Evolutionary conservation across 1,140 invertebrate genomes (phyloP).

Genomic region (Drosophila lacertosa): DNA sequence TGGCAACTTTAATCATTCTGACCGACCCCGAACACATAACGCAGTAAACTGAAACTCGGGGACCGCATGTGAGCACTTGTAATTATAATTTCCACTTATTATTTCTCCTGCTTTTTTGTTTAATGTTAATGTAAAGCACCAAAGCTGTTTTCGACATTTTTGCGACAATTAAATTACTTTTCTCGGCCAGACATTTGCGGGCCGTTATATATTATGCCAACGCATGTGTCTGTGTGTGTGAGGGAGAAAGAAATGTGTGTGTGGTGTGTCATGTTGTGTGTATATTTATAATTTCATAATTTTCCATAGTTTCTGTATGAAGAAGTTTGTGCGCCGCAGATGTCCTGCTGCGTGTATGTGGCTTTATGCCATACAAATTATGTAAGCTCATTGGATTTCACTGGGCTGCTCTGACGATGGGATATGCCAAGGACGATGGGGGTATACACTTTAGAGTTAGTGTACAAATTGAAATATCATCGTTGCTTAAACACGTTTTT

Average conservation of each 20-base stretch:
- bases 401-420: slow-evolving; percentile 2
- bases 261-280: slow-evolving; percentile 31
- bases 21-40: slow-evolving; percentile 31
- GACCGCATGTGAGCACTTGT: slow-evolving; percentile 70
- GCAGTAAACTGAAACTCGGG: slow-evolving; percentile 4
- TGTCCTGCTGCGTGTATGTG: slow-evolving; percentile 68
- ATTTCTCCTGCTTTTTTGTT: slow-evolving; percentile 62
- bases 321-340: slow-evolving; percentile 63
- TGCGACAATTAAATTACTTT: slow-evolving; percentile 81
- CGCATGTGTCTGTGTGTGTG: slow-evolving; percentile 7
- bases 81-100: slow-evolving; percentile 80
- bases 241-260: slow-evolving; percentile 6
- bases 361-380: slow-evolving; percentile 74
- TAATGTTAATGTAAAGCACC: slow-evolving; percentile 70
- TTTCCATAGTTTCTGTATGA: slow-evolving; percentile 61
- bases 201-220: slow-evolving; percentile 16
- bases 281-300: slow-evolving; percentile 80
- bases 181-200: slow-evolving; percentile 72
- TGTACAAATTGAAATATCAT: too few relatives aligned
- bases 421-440: not conserved
- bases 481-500: too few relatives aligned
- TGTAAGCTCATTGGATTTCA: slow-evolving; percentile 24
- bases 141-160: slow-evolving; percentile 81
- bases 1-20: slow-evolving; percentile 55
- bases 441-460: not conserved